phyloP scores from a whole-genome alignment of 1,140 invertebrate species.

The Heliothis subflexa region DNA sequence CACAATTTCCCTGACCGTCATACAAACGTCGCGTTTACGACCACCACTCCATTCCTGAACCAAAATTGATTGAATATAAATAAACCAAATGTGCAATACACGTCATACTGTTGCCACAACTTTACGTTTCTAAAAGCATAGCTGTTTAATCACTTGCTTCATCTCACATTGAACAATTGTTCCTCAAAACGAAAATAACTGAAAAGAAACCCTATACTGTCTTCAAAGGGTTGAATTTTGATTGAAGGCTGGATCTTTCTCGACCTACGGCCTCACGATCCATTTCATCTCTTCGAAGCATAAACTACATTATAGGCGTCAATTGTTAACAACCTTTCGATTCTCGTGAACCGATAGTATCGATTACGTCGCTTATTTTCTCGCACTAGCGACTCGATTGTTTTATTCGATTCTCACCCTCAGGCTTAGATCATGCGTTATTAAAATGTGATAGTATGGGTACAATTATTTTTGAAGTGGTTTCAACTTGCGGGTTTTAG shows the following conservation, averaged over 20 bases:
- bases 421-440: constrained; percentile 39
- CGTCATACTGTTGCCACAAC: constrained; percentile 50
- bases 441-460: constrained; percentile 29
- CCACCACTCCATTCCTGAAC: background rate
- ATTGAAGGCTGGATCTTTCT: constrained; percentile 46
- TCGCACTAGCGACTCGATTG: constrained; percentile 75
- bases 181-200: background rate
- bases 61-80: constrained; percentile 43
- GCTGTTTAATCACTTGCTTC: constrained; percentile 71
- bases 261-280: constrained; percentile 81
- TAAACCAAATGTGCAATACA: constrained; percentile 42
- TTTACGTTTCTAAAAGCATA: constrained; percentile 47
- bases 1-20: background rate
- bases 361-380: constrained; percentile 82
- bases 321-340: constrained; percentile 84
- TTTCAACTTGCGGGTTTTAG: background rate
- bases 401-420: constrained; percentile 69
- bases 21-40: constrained; percentile 22
- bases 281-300: constrained; percentile 81
- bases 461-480: constrained; percentile 24
- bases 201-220: constrained; percentile 53
- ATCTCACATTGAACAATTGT: constrained; percentile 66
- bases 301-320: constrained; percentile 83
- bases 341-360: constrained; percentile 82
- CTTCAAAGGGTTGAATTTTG: constrained; percentile 53